Percentiles rank a stretch among this genome's conserved stretches.
Evolutionary conservation across 2,888 invertebrate genomes (phyloP).

Genomic region (Erpobdella octoculata): DNA sequence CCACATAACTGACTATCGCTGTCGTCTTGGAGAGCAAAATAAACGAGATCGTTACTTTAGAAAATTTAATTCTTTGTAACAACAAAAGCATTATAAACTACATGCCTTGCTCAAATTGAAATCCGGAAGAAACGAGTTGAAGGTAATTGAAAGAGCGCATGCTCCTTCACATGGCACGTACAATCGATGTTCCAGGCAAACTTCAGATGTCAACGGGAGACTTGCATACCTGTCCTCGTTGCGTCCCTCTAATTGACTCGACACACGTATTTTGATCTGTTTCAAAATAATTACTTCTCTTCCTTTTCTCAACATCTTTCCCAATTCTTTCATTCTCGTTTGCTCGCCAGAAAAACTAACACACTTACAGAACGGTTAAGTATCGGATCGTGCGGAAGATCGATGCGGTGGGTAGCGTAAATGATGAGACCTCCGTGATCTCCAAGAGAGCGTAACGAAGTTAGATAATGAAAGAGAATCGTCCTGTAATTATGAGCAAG

Average conservation of each 20-base stretch:
- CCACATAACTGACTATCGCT: neutral
- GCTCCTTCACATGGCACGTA: neutral
- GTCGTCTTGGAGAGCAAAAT: too few species aligned
- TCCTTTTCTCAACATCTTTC: too few species aligned
- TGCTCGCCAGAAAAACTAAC: neutral
- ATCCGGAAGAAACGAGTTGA: too few species aligned
- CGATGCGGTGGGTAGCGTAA: too few species aligned
- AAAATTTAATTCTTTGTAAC: too few species aligned
- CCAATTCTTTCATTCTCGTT: too few species aligned
- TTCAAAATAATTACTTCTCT: too few species aligned
- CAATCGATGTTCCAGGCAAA: neutral
- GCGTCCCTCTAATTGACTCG: constrained; percentile 5
- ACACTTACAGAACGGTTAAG: neutral
- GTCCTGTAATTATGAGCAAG: neutral
- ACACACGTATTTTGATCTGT: constrained; percentile 4
- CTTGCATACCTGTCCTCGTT: neutral
- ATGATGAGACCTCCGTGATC: neutral
- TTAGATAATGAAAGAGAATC: constrained; percentile 10
- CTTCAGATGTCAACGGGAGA: neutral
- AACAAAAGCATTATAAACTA: too few species aligned
- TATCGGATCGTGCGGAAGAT: neutral
- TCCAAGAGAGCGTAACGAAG: neutral
- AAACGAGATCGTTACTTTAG: too few species aligned
- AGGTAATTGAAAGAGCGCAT: neutral
- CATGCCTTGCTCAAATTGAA: too few species aligned